Percentiles rank a stretch among this genome's conserved stretches.
These are phyloP conservation scores for Cranoglanis bouderius DNA, from an alignment of 2,113 vertebrate species.

Conservation along the genomic window DNA sequence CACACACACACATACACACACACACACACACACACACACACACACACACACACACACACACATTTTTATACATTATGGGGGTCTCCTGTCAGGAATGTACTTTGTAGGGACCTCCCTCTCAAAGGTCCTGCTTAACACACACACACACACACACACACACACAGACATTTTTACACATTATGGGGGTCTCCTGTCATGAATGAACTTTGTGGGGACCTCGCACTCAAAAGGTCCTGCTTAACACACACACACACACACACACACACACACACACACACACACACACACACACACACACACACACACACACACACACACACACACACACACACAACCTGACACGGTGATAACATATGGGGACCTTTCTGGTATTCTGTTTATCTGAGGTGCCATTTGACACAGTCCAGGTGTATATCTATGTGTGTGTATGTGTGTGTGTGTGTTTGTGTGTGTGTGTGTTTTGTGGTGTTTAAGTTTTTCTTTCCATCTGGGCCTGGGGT, in stretches of 20 bases:
- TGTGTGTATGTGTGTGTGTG: not conserved
- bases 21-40: not conserved
- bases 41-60: not conserved
- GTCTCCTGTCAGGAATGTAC: too few relatives aligned
- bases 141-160: not conserved
- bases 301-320: conserved; percentile 10
- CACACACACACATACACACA: not conserved
- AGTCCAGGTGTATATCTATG: not conserved
- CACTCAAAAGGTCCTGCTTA: too few relatives aligned
- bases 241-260: not conserved
- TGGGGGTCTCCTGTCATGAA: too few relatives aligned
- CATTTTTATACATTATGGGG: too few relatives aligned
- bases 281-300: conserved; percentile 11
- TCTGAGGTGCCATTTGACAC: not conserved
- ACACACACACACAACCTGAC: conserved; percentile 6
- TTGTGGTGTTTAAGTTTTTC: not conserved
- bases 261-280: too few relatives aligned
- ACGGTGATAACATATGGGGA: not conserved
- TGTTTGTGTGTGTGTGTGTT: not conserved
- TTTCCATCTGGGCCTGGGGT: conserved; percentile 48
- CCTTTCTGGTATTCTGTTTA: not conserved
- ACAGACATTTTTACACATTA: not conserved
- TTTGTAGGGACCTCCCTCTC: too few relatives aligned
- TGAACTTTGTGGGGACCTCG: too few relatives aligned
- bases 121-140: not conserved